Conservation (phyloP, 2,797 vertebrate genomes). For the Muraenolepis orangiensis region DNA sequence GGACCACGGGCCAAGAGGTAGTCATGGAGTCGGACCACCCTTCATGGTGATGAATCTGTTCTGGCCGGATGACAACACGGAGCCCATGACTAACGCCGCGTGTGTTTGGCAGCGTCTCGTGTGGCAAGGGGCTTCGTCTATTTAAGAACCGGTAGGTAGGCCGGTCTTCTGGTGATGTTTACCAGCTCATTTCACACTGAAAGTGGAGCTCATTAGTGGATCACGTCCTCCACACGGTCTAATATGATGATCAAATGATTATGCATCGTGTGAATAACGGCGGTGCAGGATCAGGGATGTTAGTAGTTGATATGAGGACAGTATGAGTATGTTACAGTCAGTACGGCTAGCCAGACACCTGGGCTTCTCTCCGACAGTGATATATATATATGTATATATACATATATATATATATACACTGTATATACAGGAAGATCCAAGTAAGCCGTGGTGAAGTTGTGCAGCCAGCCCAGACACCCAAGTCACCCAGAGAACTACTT, state of each 20-base stretch:
- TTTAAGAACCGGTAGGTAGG: neutral
- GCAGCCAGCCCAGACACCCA: constrained; percentile 1
- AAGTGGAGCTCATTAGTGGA: neutral
- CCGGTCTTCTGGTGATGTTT: neutral
- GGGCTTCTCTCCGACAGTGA: no score
- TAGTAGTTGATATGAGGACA: neutral
- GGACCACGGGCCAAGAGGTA: neutral
- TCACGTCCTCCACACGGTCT: neutral
- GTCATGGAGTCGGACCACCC: neutral
- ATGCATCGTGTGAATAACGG: neutral
- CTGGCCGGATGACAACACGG: neutral
- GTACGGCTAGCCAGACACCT: no score
- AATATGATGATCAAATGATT: neutral
- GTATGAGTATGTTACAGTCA: neutral
- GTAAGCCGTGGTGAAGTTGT: neutral
- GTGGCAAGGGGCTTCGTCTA: neutral
- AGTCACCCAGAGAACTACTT: neutral
- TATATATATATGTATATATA: no score
- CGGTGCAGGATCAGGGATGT: neutral
- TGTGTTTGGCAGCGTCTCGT: neutral
- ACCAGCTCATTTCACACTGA: neutral
- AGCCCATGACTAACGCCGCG: neutral
- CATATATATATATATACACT: neutral
- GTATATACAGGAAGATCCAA: neutral
- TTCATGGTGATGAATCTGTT: neutral